These are phyloP conservation scores for Drosophila eohydei DNA, from an alignment of 2,888 invertebrate genomes.

Conservation along the genomic window DNA sequence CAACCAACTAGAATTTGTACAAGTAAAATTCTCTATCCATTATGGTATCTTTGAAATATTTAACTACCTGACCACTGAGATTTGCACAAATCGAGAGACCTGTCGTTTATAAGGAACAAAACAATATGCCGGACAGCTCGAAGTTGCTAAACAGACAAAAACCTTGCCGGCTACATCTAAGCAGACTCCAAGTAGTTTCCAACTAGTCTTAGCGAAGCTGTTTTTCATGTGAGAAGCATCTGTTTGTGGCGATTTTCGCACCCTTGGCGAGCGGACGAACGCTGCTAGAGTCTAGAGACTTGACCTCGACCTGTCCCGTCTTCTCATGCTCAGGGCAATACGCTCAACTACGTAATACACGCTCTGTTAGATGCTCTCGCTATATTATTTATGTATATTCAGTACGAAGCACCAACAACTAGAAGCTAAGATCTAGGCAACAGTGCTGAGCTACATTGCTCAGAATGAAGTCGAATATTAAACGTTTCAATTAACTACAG, in stretches of 20 bases:
- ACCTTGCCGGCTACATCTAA: slow-evolving; percentile 18
- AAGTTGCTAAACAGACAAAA: slow-evolving; percentile 40
- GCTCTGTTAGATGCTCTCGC: slow-evolving; percentile 62
- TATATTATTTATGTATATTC: slow-evolving; percentile 83
- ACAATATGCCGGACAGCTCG: slow-evolving; percentile 41
- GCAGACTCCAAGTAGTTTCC: neutral
- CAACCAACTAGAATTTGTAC: neutral
- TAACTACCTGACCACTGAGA: slow-evolving; percentile 27
- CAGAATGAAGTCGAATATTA: neutral
- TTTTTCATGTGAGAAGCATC: slow-evolving; percentile 17
- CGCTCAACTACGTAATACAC: slow-evolving; percentile 18
- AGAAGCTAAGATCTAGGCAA: slow-evolving; percentile 9
- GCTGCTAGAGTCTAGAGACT: slow-evolving; percentile 23
- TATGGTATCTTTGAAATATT: neutral
- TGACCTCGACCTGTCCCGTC: slow-evolving; percentile 83
- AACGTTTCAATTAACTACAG: neutral
- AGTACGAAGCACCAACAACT: slow-evolving; percentile 40
- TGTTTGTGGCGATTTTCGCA: slow-evolving; percentile 68
- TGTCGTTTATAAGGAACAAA: slow-evolving; percentile 68
- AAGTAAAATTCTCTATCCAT: neutral
- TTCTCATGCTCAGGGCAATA: slow-evolving; percentile 43
- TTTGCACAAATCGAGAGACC: slow-evolving; percentile 52
- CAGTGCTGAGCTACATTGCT: neutral
- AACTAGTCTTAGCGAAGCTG: slow-evolving; percentile 6
- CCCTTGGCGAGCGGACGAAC: slow-evolving; percentile 67